Evolutionary conservation across 2,888 invertebrate species (phyloP).

Genomic region (Adelphocoris suturalis): DNA sequence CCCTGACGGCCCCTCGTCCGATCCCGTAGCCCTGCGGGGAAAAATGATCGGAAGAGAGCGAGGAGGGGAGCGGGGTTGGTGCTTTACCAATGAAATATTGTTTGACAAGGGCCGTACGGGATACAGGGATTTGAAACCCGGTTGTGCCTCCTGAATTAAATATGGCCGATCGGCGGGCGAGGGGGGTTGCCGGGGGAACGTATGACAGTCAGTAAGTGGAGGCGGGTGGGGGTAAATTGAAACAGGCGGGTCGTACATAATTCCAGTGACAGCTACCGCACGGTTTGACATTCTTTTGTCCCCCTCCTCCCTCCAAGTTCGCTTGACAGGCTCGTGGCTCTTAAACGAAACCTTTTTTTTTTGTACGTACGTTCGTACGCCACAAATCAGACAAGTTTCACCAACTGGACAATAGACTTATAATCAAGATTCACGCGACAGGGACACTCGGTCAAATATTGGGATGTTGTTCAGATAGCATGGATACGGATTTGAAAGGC

Average conservation of each 20-base stretch:
- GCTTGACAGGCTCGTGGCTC: not conserved
- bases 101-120: slow-evolving; percentile 70
- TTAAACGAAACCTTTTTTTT: slow-evolving; percentile 3
- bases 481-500: no score
- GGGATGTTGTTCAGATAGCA: no score
- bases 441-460: no score
- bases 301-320: not conserved
- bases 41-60: slow-evolving; percentile 60
- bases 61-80: not conserved
- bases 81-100: slow-evolving; percentile 69
- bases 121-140: slow-evolving; percentile 70
- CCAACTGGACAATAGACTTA: not conserved
- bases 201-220: not conserved
- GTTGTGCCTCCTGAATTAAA: slow-evolving; percentile 65
- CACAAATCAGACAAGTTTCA: slow-evolving; percentile 26
- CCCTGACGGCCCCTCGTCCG: not conserved
- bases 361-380: not conserved
- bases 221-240: slow-evolving; percentile 50
- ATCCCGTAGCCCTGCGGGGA: not conserved
- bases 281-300: slow-evolving; percentile 65
- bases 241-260: slow-evolving; percentile 68
- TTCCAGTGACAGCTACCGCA: slow-evolving; percentile 65
- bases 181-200: slow-evolving; percentile 37
- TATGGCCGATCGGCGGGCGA: slow-evolving; percentile 60
- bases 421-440: no score